phyloP scores from a whole-genome alignment of 2,888 invertebrate species.

The Boloria selene region DNA sequence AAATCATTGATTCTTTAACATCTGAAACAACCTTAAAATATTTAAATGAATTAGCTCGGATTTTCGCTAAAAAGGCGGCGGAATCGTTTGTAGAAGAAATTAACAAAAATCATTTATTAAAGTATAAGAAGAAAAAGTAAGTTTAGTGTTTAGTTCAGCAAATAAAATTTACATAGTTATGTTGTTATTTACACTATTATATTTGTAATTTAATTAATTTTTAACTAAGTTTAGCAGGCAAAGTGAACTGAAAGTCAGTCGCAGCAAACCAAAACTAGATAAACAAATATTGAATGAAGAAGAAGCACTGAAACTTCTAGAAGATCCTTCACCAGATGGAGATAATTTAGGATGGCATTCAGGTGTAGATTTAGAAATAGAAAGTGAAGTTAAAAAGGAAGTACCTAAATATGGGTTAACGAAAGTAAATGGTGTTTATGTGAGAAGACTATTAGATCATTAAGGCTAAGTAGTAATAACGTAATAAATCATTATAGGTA shows the following conservation, averaged over 20 bases:
- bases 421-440: conserved; percentile 59
- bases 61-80: conserved; percentile 52
- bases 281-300: conserved; percentile 37
- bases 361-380: conserved; percentile 39
- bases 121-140: not conserved
- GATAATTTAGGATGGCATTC: conserved; percentile 51
- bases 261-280: conserved; percentile 16
- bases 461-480: conserved; percentile 2
- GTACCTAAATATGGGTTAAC: conserved; percentile 47
- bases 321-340: conserved; percentile 57
- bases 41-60: conserved; percentile 48
- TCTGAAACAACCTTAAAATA: conserved; percentile 50
- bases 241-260: not conserved
- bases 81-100: conserved; percentile 50
- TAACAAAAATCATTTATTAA: conserved; percentile 34
- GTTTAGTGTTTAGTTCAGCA: not conserved
- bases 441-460: conserved; percentile 47
- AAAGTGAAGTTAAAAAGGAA: conserved; percentile 20
- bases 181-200: not conserved
- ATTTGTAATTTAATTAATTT: not conserved
- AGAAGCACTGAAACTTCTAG: conserved; percentile 49
- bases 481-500: not conserved
- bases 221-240: conserved; percentile 3
- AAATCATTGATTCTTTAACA: conserved; percentile 50
- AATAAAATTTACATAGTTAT: not conserved